These are phyloP conservation scores for Drosophila sturtevanti DNA, from an alignment of 1,140 invertebrate genomes.

Conservation along the genomic window DNA sequence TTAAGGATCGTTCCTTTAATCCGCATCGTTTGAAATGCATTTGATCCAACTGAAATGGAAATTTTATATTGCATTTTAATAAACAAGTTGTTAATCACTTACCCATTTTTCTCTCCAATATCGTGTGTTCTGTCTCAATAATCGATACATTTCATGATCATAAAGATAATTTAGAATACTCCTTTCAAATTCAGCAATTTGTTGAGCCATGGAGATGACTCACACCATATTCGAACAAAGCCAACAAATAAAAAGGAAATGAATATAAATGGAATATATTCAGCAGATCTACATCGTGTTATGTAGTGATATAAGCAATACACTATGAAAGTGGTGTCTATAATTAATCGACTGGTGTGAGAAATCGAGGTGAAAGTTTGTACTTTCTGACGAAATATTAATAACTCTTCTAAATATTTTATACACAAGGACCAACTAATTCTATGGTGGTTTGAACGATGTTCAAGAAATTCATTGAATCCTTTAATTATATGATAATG, in stretches of 20 bases:
- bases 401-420: background rate
- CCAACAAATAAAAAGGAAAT: background rate
- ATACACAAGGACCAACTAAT: background rate
- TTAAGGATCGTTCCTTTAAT: background rate
- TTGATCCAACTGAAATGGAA: background rate
- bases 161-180: background rate
- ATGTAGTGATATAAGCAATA: background rate
- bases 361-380: background rate
- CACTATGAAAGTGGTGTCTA: background rate
- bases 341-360: background rate
- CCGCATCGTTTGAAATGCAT: background rate
- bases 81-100: background rate
- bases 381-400: background rate
- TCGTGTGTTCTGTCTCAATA: background rate
- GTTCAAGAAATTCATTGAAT: background rate
- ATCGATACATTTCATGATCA: background rate
- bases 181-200: background rate
- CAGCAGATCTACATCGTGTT: too few relatives aligned
- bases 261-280: too few relatives aligned
- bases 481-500: background rate
- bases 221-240: background rate
- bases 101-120: background rate
- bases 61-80: too few relatives aligned
- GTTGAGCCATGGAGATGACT: background rate
- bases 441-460: background rate